Percentiles rank a stretch among this genome's conserved stretches.
Conservation (phyloP, 1,140 invertebrate species). For the Diabrotica virgifera region DNA sequence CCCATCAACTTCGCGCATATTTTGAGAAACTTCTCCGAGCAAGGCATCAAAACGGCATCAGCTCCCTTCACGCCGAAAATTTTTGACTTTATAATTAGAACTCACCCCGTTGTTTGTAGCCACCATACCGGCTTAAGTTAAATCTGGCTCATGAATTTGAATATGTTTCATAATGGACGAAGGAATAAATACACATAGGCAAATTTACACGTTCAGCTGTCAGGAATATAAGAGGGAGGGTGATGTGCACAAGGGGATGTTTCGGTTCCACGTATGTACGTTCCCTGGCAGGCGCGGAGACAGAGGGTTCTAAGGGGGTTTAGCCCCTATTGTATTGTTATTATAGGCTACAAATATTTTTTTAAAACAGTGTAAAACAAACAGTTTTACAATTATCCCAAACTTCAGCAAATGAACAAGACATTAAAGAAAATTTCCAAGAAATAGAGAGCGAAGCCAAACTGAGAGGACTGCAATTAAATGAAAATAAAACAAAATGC, state of each 20-base stretch:
- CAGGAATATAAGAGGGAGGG: slow-evolving; percentile 29
- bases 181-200: slow-evolving; percentile 39
- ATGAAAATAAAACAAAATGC: too few species aligned
- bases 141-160: slow-evolving; percentile 39
- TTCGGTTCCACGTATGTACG: not conserved
- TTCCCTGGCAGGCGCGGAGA: too few species aligned
- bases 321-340: too few species aligned
- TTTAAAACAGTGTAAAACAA: too few species aligned
- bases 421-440: too few species aligned
- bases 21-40: not conserved
- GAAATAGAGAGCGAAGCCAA: too few species aligned
- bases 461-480: too few species aligned
- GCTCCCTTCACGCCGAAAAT: slow-evolving; percentile 4
- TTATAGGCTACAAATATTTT: too few species aligned
- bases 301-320: too few species aligned
- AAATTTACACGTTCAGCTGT: slow-evolving; percentile 42
- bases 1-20: not conserved
- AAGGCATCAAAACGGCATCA: not conserved
- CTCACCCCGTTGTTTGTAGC: slow-evolving; percentile 28
- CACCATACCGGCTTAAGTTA: slow-evolving; percentile 22
- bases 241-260: slow-evolving; percentile 28
- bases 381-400: too few species aligned
- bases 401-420: too few species aligned
- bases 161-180: slow-evolving; percentile 38
- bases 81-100: slow-evolving; percentile 39